A percentile compares a stretch with the other conserved stretches of the same genome.
phyloP scores from a whole-genome alignment of 2,888 invertebrate species.

The Adela reaumurella region DNA sequence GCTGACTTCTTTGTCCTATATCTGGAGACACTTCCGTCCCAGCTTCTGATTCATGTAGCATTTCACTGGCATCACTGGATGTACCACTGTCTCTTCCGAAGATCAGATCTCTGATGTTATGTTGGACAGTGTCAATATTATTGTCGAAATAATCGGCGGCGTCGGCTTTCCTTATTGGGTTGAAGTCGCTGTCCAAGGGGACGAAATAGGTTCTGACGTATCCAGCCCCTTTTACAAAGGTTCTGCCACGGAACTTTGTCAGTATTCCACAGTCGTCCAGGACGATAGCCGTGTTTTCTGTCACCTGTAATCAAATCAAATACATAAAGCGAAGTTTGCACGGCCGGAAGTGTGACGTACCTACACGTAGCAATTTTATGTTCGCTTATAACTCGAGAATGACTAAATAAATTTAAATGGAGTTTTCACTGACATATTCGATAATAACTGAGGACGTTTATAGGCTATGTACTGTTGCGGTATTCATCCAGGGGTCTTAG shows the following conservation, averaged over 20 bases:
- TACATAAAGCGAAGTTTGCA: too few species aligned
- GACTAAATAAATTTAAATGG: too few species aligned
- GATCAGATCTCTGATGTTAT: neutral
- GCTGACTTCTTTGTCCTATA: too few species aligned
- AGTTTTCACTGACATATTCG: too few species aligned
- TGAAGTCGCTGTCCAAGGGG: slow-evolving; percentile 59
- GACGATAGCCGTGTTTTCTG: slow-evolving; percentile 67
- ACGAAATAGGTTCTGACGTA: slow-evolving; percentile 71
- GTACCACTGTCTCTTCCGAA: neutral
- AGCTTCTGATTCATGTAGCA: too few species aligned
- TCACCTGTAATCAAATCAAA: slow-evolving; percentile 58
- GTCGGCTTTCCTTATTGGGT: slow-evolving; percentile 40
- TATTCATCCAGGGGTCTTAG: too few species aligned
- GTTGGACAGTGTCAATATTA: slow-evolving; percentile 16
- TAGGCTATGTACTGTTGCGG: too few species aligned
- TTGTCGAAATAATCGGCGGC: slow-evolving; percentile 22
- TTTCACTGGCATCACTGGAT: slow-evolving; percentile 15
- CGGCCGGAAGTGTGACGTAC: too few species aligned
- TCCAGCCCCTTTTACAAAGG: slow-evolving; percentile 68
- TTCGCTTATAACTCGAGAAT: too few species aligned
- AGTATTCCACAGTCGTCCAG: slow-evolving; percentile 64
- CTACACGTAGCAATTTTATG: too few species aligned
- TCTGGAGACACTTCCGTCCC: too few species aligned
- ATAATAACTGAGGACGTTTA: too few species aligned
- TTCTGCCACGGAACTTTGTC: slow-evolving; percentile 67